Conservation (phyloP, 2,113 vertebrate species). For the Otocyon megalotis region DNA sequence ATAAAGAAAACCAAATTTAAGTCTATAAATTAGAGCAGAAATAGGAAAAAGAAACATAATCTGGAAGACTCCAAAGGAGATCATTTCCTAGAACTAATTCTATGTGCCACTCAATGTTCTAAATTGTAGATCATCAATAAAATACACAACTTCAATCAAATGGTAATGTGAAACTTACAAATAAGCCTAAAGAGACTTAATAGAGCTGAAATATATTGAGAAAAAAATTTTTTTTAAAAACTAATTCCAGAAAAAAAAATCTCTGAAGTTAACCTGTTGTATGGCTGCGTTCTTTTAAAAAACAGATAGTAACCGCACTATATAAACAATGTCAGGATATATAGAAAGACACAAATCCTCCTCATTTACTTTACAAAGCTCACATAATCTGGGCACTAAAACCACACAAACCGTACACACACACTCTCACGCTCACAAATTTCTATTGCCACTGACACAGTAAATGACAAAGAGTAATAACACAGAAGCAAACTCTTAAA, state of each 20-base stretch:
- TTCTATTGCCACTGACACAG: neutral
- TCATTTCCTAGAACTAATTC: slow-evolving; percentile 35
- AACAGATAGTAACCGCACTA: neutral
- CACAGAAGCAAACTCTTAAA: slow-evolving; percentile 7
- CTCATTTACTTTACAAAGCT: slow-evolving; percentile 46
- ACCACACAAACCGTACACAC: neutral
- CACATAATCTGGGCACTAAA: slow-evolving; percentile 18
- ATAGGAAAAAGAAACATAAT: neutral
- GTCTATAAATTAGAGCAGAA: neutral
- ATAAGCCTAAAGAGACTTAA: neutral
- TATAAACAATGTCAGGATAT: slow-evolving; percentile 45
- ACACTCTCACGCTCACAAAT: neutral
- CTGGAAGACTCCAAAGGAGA: neutral
- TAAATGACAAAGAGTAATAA: neutral
- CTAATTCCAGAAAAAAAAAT: neutral
- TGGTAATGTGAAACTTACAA: neutral
- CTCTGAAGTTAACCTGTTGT: neutral
- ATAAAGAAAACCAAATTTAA: slow-evolving; percentile 22
- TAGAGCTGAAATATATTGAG: slow-evolving; percentile 9
- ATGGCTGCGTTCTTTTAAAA: slow-evolving; percentile 14
- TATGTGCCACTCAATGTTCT: neutral
- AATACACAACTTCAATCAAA: neutral
- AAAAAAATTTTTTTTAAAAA: neutral
- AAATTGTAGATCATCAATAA: slow-evolving; percentile 9
- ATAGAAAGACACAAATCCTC: slow-evolving; percentile 40